Evolutionary conservation across 2,888 invertebrate species (phyloP).

Genomic region (Coleophora deauratella): DNA sequence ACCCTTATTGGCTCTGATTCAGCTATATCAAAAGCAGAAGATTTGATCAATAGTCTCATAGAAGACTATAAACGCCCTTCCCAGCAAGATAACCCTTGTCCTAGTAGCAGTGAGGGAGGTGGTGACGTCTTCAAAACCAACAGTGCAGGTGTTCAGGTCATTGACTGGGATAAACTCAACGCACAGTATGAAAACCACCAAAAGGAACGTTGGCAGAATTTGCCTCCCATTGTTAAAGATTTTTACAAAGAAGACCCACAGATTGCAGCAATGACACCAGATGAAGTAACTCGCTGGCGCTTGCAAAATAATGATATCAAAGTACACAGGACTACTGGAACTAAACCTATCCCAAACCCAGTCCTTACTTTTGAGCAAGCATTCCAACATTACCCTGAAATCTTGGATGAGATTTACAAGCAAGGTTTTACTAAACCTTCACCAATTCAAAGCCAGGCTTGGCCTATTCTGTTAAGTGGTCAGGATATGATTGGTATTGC

Average conservation of each 20-base stretch:
- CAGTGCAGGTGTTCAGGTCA: slow-evolving; percentile 40
- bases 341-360: slow-evolving; percentile 81
- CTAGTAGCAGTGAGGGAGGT: slow-evolving; percentile 20
- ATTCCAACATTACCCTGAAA: slow-evolving; percentile 86
- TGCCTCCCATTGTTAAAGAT: slow-evolving; percentile 81
- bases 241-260: slow-evolving; percentile 87
- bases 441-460: slow-evolving; percentile 94
- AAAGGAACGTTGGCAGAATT: slow-evolving; percentile 75
- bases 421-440: slow-evolving; percentile 88
- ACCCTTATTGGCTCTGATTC: slow-evolving; percentile 43
- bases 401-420: slow-evolving; percentile 84
- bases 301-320: slow-evolving; percentile 80
- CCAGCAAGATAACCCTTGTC: slow-evolving; percentile 17
- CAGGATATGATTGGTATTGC: slow-evolving; percentile 97
- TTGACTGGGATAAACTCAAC: slow-evolving; percentile 76
- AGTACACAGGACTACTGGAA: slow-evolving; percentile 78
- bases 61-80: slow-evolving; percentile 9
- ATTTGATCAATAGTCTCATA: slow-evolving; percentile 17
- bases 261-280: slow-evolving; percentile 77
- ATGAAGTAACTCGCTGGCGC: slow-evolving; percentile 78
- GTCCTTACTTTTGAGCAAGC: slow-evolving; percentile 87
- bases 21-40: slow-evolving; percentile 34
- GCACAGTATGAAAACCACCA: slow-evolving; percentile 67
- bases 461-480: slow-evolving; percentile 94
- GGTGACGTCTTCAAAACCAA: slow-evolving; percentile 35